These are phyloP conservation scores for Fragariocoptes setiger DNA, from an alignment of 1,140 invertebrate species.

Conservation along the genomic window DNA sequence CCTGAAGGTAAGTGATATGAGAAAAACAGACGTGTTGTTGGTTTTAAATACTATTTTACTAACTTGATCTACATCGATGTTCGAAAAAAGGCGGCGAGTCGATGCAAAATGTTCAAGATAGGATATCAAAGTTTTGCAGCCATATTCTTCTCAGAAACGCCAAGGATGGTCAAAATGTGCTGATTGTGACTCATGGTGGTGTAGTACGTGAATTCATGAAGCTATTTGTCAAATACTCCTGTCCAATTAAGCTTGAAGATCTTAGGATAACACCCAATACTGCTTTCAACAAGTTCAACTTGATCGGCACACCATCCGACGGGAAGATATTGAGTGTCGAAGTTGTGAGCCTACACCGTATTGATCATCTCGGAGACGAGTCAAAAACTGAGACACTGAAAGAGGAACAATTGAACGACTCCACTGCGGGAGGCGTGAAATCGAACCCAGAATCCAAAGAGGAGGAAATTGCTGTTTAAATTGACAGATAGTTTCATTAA, in stretches of 20 bases:
- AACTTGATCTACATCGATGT: too few species aligned
- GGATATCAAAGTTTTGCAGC: too few species aligned
- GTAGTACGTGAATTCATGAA: conserved; percentile 7
- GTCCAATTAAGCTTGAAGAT: neutral
- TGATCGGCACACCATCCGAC: neutral
- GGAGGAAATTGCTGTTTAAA: too few species aligned
- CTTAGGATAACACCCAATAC: conserved; percentile 6
- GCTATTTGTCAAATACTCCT: conserved; percentile 2
- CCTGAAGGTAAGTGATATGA: conserved; percentile 6
- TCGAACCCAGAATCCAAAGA: too few species aligned
- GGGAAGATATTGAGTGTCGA: conserved; percentile 2
- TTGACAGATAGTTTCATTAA: too few species aligned
- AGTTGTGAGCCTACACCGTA: conserved; percentile 6
- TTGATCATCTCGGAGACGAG: conserved; percentile 3
- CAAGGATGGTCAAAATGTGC: neutral
- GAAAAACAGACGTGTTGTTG: conserved; percentile 3
- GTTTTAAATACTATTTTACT: conserved; percentile 3
- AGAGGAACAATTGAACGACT: too few species aligned
- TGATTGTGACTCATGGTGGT: conserved; percentile 8
- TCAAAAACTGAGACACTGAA: neutral
- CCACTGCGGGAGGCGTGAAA: too few species aligned
- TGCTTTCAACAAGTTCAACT: conserved; percentile 6
- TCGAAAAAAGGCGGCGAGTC: too few species aligned
- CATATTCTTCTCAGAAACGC: neutral
- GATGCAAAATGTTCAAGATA: too few species aligned